Percentiles rank a stretch among this genome's conserved stretches.
phyloP scores from a whole-genome alignment of 2,113 vertebrate species.

The Megaceryle torquata region DNA sequence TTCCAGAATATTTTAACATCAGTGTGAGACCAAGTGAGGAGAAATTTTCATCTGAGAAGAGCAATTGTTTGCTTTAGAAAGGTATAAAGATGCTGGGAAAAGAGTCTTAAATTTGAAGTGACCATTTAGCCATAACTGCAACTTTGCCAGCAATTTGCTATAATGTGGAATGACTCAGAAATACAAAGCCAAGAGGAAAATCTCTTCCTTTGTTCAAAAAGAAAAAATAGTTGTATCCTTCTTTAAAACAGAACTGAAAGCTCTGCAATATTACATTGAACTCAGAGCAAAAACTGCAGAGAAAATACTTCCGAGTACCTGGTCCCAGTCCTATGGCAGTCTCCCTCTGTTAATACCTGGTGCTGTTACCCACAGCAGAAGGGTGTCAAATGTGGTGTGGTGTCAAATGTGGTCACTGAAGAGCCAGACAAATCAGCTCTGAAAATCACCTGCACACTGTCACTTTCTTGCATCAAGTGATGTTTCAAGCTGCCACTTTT shows the following conservation, averaged over 20 bases:
- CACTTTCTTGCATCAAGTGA: background rate
- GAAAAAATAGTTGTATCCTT: background rate
- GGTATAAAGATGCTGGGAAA: background rate
- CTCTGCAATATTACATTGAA: background rate
- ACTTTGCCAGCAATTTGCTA: background rate
- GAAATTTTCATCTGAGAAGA: background rate
- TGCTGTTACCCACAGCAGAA: background rate
- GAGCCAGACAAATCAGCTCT: background rate
- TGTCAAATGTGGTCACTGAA: too few species aligned
- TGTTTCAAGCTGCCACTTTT: background rate
- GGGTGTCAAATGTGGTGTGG: background rate
- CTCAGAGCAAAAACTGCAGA: background rate
- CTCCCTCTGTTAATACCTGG: background rate
- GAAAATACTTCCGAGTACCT: background rate
- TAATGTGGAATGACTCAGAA: background rate
- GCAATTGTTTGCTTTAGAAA: background rate
- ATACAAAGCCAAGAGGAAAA: background rate
- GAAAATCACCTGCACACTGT: background rate
- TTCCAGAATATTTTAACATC: background rate
- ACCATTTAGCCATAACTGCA: constrained; percentile 14
- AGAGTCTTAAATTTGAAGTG: background rate
- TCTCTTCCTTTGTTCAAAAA: background rate
- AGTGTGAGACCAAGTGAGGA: background rate
- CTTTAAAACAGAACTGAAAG: constrained; percentile 1
- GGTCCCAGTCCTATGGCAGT: background rate